phyloP scores from a whole-genome alignment of 2,888 invertebrate genomes.

The Cenopis cana region DNA sequence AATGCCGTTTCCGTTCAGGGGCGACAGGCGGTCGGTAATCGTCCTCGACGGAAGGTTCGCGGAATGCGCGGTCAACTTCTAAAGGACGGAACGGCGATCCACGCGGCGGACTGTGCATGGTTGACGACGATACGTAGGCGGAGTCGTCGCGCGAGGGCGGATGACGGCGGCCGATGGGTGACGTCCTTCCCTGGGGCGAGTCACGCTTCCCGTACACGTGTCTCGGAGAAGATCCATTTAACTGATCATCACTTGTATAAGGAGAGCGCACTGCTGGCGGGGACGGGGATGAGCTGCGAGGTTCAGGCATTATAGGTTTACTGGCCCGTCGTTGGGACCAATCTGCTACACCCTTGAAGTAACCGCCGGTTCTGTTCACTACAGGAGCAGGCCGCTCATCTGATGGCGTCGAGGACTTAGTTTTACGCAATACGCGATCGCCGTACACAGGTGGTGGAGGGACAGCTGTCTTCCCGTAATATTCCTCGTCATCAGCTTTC shows the following conservation, averaged over 20 bases:
- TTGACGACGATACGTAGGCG: slow-evolving; percentile 84
- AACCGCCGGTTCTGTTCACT: slow-evolving; percentile 80
- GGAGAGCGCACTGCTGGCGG: slow-evolving; percentile 75
- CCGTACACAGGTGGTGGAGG: slow-evolving; percentile 78
- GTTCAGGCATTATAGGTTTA: slow-evolving; percentile 81
- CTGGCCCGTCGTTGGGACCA: slow-evolving; percentile 89
- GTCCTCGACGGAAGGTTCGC: slow-evolving; percentile 81
- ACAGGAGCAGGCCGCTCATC: slow-evolving; percentile 78
- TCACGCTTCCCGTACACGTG: slow-evolving; percentile 77
- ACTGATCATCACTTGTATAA: slow-evolving; percentile 73
- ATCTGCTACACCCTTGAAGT: slow-evolving; percentile 91
- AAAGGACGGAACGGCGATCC: slow-evolving; percentile 80
- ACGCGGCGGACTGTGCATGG: slow-evolving; percentile 84
- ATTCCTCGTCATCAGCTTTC: slow-evolving; percentile 80
- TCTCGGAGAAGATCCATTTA: slow-evolving; percentile 73
- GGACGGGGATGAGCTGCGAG: slow-evolving; percentile 78
- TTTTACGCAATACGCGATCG: slow-evolving; percentile 79
- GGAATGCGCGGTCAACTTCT: slow-evolving; percentile 76
- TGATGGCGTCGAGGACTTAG: slow-evolving; percentile 82
- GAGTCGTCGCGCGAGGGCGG: slow-evolving; percentile 84
- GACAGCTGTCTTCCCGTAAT: slow-evolving; percentile 77
- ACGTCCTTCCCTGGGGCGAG: slow-evolving; percentile 74
- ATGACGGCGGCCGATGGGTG: slow-evolving; percentile 76
- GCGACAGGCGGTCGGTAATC: slow-evolving; percentile 86
- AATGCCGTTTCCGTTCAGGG: slow-evolving; percentile 87